Evolutionary conservation across 2,113 vertebrate genomes (phyloP).

Genomic region (Nesospiza acunhae): DNA sequence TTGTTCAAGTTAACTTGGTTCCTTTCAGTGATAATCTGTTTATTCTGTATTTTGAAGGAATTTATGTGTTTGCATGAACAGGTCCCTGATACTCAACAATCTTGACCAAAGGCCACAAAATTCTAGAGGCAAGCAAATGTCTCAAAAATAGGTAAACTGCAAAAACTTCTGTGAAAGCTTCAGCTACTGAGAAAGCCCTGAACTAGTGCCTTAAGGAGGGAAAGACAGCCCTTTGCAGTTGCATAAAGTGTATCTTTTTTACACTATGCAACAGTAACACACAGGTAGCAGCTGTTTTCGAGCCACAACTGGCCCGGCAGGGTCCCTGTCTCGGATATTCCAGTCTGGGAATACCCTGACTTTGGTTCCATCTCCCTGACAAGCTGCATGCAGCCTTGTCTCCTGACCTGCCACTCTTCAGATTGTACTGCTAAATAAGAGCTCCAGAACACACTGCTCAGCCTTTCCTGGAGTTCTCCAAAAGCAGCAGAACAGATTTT

Average conservation of each 20-base stretch:
- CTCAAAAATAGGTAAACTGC: background rate
- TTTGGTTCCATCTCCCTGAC: background rate
- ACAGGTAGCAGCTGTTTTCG: background rate
- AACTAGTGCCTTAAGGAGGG: accelerated
- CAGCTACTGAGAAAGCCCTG: background rate
- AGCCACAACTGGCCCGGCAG: background rate
- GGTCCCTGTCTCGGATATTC: background rate
- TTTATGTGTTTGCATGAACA: background rate
- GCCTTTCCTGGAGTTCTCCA: background rate
- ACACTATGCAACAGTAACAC: background rate
- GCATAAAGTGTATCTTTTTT: background rate
- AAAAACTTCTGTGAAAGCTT: background rate
- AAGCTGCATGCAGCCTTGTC: background rate
- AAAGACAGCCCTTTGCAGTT: background rate
- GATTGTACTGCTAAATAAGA: background rate
- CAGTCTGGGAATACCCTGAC: background rate
- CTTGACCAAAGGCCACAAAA: background rate
- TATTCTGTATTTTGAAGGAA: background rate
- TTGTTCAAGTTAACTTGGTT: background rate
- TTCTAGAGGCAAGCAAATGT: background rate
- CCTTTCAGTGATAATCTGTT: background rate
- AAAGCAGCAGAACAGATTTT: background rate
- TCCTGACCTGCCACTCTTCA: background rate
- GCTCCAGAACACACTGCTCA: background rate
- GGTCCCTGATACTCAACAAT: background rate